phyloP scores from a whole-genome alignment of 2,797 vertebrate species.

The Rhynchonycteris naso region DNA sequence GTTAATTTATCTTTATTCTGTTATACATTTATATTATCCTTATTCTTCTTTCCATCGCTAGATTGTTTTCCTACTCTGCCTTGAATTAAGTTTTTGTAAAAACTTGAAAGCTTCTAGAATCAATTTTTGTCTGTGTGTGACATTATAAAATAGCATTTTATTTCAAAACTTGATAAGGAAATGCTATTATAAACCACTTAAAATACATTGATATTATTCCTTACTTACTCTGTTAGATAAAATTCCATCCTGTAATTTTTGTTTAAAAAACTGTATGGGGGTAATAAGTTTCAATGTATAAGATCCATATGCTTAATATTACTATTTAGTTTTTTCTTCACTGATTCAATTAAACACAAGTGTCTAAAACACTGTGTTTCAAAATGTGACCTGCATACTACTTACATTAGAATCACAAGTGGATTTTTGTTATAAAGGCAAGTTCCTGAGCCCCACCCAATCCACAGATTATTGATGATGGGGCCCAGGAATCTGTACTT shows the following conservation, averaged over 20 bases:
- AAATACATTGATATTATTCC: not conserved
- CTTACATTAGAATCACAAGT: not conserved
- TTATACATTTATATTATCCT: not conserved
- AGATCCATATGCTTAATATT: not conserved
- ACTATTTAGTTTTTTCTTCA: conserved; percentile 1
- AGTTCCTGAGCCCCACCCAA: not conserved
- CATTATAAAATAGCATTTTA: conserved; percentile 16
- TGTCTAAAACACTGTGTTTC: not conserved
- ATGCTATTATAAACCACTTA: conserved; percentile 38
- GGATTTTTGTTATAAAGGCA: conserved; percentile 14
- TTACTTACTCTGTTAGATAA: not conserved
- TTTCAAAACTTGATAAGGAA: conserved; percentile 7
- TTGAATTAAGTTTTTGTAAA: not conserved
- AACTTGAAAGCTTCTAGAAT: conserved; percentile 6
- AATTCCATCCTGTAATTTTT: not conserved
- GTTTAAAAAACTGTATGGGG: not conserved
- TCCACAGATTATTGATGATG: not conserved
- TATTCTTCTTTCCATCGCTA: not conserved
- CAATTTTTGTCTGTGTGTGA: not conserved
- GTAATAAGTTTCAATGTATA: not conserved
- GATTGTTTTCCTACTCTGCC: not conserved
- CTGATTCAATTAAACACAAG: not conserved
- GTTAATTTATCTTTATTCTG: not conserved
- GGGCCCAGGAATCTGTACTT: not conserved
- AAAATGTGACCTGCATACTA: not conserved